Base-by-base conservation (phyloP, 2,113 vertebrate genomes). In the Picathartes gymnocephalus region DNA sequence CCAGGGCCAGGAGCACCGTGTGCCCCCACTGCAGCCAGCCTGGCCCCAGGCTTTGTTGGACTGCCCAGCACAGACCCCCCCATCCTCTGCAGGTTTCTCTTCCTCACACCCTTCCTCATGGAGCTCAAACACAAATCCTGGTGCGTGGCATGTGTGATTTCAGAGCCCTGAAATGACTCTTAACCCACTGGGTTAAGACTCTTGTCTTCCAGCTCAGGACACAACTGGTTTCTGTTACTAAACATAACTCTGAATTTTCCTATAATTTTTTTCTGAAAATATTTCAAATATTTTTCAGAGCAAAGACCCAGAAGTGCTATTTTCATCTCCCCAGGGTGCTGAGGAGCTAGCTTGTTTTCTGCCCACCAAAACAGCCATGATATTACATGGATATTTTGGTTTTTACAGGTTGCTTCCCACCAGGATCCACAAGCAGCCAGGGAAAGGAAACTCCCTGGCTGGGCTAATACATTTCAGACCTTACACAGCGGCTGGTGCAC, bases 281-380 rank as follows among this genome's bases (percentile, higher is more conserved):
- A 93, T 92, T 96, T 81, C 47, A 90, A 81, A 35, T 86, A 86
- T 95, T 91, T 96, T 91, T 88, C 91, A 92, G 92, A 87, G 83
- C 72, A 78, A 44, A 84, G 83, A 69, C 71, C 74, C 64, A 81
- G 88, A 94, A 71, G 78, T 86, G 64, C 73, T 95, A 86, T 92
- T 93, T 84, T 89, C 72, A 91, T 84, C 53, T 92, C 83, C 80
- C 72, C 61, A 68, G 72, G 31, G 77, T 47, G 44, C 47, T 92
- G 88, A 94, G 88, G 44, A 92, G 37, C 53, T 20, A 22, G 60
- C 66, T 97, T 6, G 0, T 76, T 87, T 91, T 69, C 87, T 20
- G 0, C 57, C 45, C 90, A 82, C 66, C 78, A 60, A 71, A 92
- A 87, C 15, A 94, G 73, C 61, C 84, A 40, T 5, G 40, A 68